Base-by-base conservation (phyloP, 2,888 invertebrate genomes). In the Hecatera dysodea region DNA sequence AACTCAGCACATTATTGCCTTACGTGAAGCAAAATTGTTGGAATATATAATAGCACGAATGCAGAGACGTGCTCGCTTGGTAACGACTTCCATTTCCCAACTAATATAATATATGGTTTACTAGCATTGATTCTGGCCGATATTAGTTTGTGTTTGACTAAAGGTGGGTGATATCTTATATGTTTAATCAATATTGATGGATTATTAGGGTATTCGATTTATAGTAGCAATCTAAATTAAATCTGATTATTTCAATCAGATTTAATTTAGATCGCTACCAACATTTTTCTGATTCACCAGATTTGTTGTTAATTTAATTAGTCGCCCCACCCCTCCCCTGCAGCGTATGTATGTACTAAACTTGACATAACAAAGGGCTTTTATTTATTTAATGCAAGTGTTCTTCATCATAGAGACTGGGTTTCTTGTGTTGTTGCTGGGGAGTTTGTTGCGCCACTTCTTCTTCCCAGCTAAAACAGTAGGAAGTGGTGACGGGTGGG, bases 11-110 rank as follows among this genome's bases (percentile, higher is more conserved):
- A 66, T 66, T 50, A 62, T 44, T 52, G 66, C 19, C 59, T 63
- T 7, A 27, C 66, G 62, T 63, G 75, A 24, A 67, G 33, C 24
- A 50, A 57, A 29, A 52, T 62, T 74, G 67, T 44, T 46, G 2
- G 61, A 66, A 67, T 75, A 61, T 52, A 33, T 68, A 46, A 52
- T 53, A 55, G 17, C 76, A 59, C 19, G 48, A 57, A 52, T 65
- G 50, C 46, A 39, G 29, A 42, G 70, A 59, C 50, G 39, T 73
- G 19, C 12, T 36, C 22, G 42, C 36, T 22, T 19, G n/a, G 50
- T 44, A 33, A 48, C 46, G 9, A 44, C 52, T 36, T n/a, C n/a
- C 8, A 22, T 44, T 50, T 17, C 57, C 29, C 17, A 69, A 50
- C 42, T 44, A 36, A 52, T 59, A 22, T 22, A 44, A 8, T 59